A percentile compares a stretch with the other conserved stretches of the same genome.
phyloP scores from a whole-genome alignment of 2,113 vertebrate species.

The Coracopsis vasa region DNA sequence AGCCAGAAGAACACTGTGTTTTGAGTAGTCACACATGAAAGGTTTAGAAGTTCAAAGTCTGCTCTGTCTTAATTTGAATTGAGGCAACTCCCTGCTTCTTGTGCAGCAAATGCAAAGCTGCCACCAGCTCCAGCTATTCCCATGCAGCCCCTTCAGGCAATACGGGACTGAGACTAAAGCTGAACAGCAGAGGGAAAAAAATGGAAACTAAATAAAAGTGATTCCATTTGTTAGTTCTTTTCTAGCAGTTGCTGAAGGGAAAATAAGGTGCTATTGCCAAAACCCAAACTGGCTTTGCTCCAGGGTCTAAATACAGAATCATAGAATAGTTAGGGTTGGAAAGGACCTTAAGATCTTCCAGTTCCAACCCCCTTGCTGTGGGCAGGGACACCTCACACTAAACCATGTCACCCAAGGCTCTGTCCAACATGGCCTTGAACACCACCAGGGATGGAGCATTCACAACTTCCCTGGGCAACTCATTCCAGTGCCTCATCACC shows the following conservation, averaged over 20 bases:
- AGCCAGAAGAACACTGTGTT: neutral
- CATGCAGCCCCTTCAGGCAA: neutral
- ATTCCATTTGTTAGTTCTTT: constrained; percentile 13
- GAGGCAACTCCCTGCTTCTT: neutral
- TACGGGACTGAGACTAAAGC: neutral
- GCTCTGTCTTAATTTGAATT: neutral
- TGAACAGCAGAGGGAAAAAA: neutral
- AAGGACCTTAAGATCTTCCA: no score
- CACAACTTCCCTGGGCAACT: no score
- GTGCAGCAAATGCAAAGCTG: neutral
- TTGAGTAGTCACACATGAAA: neutral
- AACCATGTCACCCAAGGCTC: no score
- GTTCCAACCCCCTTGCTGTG: no score
- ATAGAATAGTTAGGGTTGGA: no score
- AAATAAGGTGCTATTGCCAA: constrained; percentile 29
- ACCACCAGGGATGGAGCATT: no score
- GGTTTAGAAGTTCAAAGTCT: neutral
- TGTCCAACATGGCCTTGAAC: no score
- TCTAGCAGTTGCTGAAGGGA: constrained; percentile 6
- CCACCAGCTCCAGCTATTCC: neutral
- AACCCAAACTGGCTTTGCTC: constrained; percentile 18
- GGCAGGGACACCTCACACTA: no score
- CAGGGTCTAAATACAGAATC: neutral
- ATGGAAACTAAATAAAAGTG: neutral
- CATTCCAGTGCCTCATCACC: no score